These are phyloP conservation scores for Murina feae DNA, from an alignment of 2,113 vertebrate species.

Conservation along the genomic window DNA sequence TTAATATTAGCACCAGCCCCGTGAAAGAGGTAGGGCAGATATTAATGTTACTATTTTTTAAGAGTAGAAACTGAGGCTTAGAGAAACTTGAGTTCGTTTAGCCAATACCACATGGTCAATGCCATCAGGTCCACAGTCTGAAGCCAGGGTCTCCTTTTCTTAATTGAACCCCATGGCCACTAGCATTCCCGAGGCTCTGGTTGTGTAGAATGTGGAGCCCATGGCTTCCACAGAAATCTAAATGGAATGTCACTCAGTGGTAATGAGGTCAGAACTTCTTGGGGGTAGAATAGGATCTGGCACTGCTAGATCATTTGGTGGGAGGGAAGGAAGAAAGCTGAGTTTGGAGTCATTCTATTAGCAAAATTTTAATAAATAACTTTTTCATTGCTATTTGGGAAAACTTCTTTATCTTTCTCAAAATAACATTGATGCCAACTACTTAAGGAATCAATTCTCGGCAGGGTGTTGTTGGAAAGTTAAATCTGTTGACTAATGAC, in stretches of 20 bases:
- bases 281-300: neutral
- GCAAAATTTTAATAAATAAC: neutral
- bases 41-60: neutral
- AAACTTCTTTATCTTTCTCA: slow-evolving; percentile 1
- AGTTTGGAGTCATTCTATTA: neutral
- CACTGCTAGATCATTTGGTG: neutral
- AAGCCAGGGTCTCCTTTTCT: neutral
- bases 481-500: slow-evolving; percentile 48
- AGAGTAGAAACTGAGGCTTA: neutral
- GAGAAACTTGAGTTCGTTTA: neutral
- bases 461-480: slow-evolving; percentile 36
- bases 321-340: rapidly evolving
- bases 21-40: neutral
- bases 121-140: neutral
- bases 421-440: neutral
- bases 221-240: neutral
- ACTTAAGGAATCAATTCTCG: slow-evolving; percentile 27
- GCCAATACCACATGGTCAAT: neutral
- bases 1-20: neutral
- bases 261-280: neutral
- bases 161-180: neutral
- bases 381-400: neutral
- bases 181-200: neutral
- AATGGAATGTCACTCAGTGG: neutral
- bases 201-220: neutral